These are phyloP conservation scores for Gracilinanus agilis DNA, from an alignment of 2,113 vertebrate species.

Conservation along the genomic window DNA sequence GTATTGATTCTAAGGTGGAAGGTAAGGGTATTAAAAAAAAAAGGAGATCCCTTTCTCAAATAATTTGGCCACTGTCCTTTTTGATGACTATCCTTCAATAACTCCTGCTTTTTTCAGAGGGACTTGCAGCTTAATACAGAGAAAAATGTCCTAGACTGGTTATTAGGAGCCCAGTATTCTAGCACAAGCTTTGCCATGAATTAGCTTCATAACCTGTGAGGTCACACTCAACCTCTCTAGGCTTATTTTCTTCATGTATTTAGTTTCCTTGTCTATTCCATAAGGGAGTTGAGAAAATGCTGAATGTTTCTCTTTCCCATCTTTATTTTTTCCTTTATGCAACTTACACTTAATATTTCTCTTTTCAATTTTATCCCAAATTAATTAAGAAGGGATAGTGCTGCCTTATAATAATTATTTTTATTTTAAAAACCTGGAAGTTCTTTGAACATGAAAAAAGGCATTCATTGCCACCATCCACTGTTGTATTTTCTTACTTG, in stretches of 20 bases:
- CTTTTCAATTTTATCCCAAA: neutral
- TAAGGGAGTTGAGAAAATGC: conserved; percentile 14
- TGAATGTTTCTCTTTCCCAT: neutral
- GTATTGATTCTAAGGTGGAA: no score
- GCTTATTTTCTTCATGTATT: neutral
- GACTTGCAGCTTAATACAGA: neutral
- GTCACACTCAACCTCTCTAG: conserved; percentile 15
- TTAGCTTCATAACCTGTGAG: conserved; percentile 10
- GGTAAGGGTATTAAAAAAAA: neutral
- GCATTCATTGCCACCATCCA: neutral
- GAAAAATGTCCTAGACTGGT: neutral
- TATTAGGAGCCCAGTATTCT: neutral
- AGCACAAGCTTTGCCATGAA: neutral
- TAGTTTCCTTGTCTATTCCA: conserved; percentile 1
- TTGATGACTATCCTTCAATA: neutral
- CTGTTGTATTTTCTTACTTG: neutral
- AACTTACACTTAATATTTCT: neutral
- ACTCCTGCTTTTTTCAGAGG: neutral
- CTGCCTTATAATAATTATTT: neutral
- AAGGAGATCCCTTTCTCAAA: neutral
- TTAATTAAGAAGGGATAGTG: neutral
- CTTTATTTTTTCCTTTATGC: neutral
- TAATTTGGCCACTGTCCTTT: neutral
- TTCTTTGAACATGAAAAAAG: neutral
- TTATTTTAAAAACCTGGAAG: neutral